Evolutionary conservation across 2,797 vertebrate genomes (phyloP).

Genomic region (Sebastes variabilis): DNA sequence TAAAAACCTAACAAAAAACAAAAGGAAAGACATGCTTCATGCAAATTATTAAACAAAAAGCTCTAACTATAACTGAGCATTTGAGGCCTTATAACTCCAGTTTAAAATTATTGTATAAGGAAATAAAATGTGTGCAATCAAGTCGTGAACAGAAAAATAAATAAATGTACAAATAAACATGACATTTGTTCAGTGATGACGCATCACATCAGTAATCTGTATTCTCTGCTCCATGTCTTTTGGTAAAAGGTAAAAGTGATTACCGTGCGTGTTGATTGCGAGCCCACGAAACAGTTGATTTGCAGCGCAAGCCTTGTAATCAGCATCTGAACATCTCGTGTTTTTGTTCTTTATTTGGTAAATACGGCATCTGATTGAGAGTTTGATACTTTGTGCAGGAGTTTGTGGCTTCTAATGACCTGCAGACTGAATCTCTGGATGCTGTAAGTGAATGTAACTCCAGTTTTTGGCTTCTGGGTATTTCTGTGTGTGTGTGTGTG

Average conservation of each 20-base stretch:
- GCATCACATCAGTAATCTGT: background rate
- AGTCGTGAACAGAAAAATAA: background rate
- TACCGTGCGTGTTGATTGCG: constrained; percentile 30
- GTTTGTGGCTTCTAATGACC: constrained; percentile 5
- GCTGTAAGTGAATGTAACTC: constrained; percentile 25
- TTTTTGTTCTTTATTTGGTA: background rate
- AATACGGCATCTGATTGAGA: constrained; percentile 3
- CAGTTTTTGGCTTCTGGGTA: constrained; percentile 16
- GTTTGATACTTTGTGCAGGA: background rate
- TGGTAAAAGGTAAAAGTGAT: constrained; percentile 14
- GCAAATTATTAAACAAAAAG: background rate
- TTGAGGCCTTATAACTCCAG: background rate
- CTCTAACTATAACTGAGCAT: background rate
- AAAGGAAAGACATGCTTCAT: background rate
- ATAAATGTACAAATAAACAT: background rate
- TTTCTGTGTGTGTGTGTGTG: constrained; percentile 10
- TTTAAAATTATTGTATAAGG: background rate
- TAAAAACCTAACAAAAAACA: too few species aligned
- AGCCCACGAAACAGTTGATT: constrained; percentile 11
- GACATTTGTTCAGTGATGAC: background rate
- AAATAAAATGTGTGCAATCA: background rate
- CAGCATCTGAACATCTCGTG: background rate
- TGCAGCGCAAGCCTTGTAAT: constrained; percentile 6
- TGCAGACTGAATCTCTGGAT: constrained; percentile 6
- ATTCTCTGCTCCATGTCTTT: background rate